Evolutionary conservation across 2,797 vertebrate genomes (phyloP).

Genomic region (Anomalospiza imberbis): DNA sequence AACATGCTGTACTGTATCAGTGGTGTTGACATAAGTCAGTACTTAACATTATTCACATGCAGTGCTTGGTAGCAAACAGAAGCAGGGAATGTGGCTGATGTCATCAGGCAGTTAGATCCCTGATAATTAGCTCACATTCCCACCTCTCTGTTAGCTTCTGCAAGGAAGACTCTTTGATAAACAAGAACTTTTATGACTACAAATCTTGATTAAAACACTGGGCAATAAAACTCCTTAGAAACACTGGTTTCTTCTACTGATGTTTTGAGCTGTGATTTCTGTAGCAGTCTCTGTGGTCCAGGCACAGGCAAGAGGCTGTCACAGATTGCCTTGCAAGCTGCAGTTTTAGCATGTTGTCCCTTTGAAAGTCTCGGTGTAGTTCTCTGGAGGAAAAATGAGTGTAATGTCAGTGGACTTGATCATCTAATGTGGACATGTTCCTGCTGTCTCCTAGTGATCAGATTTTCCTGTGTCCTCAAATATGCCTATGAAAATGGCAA

Average conservation of each 20-base stretch:
- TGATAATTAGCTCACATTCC: not conserved
- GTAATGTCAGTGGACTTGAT: not conserved
- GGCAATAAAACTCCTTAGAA: not conserved
- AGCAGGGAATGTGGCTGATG: fast-evolving
- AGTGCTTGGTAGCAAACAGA: not conserved
- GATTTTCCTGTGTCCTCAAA: not conserved
- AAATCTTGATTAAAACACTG: not conserved
- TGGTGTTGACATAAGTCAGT: not conserved
- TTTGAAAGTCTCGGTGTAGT: not conserved
- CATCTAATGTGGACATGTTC: not conserved
- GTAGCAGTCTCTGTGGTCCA: not conserved
- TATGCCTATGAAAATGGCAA: not conserved
- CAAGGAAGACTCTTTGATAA: not conserved
- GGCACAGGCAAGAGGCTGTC: not conserved
- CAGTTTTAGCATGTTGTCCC: not conserved
- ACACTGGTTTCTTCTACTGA: not conserved
- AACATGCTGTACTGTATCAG: not conserved
- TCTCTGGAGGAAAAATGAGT: not conserved
- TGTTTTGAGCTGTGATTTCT: not conserved
- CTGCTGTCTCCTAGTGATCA: not conserved
- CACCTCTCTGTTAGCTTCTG: not conserved
- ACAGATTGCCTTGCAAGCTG: not conserved
- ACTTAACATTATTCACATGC: not conserved
- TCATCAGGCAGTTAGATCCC: not conserved
- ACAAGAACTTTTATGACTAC: not conserved